phyloP scores from a whole-genome alignment of 92 coral and sea anemone genomes.

The Epizoanthus rinbou region DNA sequence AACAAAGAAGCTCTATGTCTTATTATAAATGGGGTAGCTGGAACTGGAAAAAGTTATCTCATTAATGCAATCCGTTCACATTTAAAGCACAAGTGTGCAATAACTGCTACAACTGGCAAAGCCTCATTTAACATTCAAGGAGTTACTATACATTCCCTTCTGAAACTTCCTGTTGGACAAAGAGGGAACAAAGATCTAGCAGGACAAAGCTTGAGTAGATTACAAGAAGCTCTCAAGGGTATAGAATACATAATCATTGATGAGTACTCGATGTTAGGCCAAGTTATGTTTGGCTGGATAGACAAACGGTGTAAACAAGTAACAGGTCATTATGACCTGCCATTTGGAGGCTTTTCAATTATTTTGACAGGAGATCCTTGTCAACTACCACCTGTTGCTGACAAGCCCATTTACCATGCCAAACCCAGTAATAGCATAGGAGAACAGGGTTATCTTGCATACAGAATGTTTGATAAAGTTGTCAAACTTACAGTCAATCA shows the following conservation, averaged over 20 bases:
- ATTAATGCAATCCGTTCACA: conserved; percentile 54
- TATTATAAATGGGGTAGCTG: conserved; percentile 52
- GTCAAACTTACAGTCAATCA: conserved; percentile 59
- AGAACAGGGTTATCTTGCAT: conserved; percentile 63
- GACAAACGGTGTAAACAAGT: conserved; percentile 60
- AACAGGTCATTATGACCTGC: conserved; percentile 36
- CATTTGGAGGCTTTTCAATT: conserved; percentile 49
- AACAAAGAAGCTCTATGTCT: conserved; percentile 51
- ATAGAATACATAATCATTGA: conserved; percentile 66
- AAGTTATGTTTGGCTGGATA: conserved; percentile 59
- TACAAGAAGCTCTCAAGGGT: conserved; percentile 46
- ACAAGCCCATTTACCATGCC: conserved; percentile 64
- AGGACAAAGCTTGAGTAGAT: conserved; percentile 52
- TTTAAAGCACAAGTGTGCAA: conserved; percentile 49
- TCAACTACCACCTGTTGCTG: conserved; percentile 65
- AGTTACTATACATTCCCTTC: conserved; percentile 56
- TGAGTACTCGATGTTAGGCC: conserved; percentile 76
- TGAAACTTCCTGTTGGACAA: conserved; percentile 58
- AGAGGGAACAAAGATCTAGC: conserved; percentile 52
- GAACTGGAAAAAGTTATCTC: conserved; percentile 41
- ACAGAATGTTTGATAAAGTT: conserved; percentile 61
- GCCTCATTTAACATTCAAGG: conserved; percentile 57
- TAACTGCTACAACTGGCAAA: conserved; percentile 71
- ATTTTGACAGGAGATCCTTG: conserved; percentile 61
- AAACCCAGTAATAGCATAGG: conserved; percentile 54